Evolutionary conservation across 2,888 invertebrate genomes (phyloP).

Genomic region (Ctenicera cuprea): DNA sequence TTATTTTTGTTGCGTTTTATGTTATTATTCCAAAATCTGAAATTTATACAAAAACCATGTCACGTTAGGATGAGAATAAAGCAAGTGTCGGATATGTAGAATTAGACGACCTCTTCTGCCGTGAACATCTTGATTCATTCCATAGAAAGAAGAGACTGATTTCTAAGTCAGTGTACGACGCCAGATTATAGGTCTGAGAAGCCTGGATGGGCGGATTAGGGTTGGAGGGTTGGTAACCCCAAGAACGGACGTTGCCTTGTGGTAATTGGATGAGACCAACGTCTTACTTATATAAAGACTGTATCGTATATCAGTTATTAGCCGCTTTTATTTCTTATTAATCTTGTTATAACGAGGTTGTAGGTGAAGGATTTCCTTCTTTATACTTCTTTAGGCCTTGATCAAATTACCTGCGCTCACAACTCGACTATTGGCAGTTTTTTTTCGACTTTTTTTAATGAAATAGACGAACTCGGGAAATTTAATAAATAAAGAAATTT

Average conservation of each 20-base stretch:
- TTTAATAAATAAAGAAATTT: slow-evolving; percentile 33
- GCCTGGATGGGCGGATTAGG: slow-evolving; percentile 60
- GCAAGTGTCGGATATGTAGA: background rate
- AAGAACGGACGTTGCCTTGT: slow-evolving; percentile 64
- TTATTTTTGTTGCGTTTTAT: too few relatives aligned
- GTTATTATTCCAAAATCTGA: too few relatives aligned
- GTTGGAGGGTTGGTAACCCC: slow-evolving; percentile 69
- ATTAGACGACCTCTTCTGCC: slow-evolving; percentile 30
- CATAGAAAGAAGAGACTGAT: slow-evolving; percentile 46
- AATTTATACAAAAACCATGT: background rate
- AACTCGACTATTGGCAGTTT: slow-evolving; percentile 17
- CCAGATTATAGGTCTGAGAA: slow-evolving; percentile 66
- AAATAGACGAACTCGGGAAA: too few relatives aligned
- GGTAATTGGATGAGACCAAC: slow-evolving; percentile 70
- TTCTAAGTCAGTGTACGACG: slow-evolving; percentile 57
- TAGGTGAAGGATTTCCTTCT: slow-evolving; percentile 46
- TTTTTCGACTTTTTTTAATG: too few relatives aligned
- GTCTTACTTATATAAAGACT: slow-evolving; percentile 67
- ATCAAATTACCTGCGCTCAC: slow-evolving; percentile 36
- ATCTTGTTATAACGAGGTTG: slow-evolving; percentile 56
- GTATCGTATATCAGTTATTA: slow-evolving; percentile 70
- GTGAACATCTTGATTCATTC: slow-evolving; percentile 35
- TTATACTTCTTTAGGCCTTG: slow-evolving; percentile 22
- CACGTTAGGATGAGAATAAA: too few relatives aligned
- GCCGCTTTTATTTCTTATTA: slow-evolving; percentile 61